A percentile compares a stretch with the other conserved stretches of the same genome.
phyloP scores from a whole-genome alignment of 1,140 invertebrate species.

The Trypoxylus dichotomus region DNA sequence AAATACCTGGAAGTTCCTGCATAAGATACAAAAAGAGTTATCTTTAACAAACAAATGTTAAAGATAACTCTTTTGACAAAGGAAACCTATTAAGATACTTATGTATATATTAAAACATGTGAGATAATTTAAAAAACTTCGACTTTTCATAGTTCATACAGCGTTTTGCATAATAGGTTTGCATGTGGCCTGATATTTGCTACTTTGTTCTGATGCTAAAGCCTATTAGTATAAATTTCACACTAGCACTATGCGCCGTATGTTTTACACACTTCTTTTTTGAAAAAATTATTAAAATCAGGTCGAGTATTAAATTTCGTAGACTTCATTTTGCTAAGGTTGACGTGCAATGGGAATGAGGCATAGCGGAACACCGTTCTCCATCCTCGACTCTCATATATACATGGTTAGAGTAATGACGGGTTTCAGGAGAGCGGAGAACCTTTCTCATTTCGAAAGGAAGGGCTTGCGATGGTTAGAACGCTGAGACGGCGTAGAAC shows the following conservation, averaged over 20 bases:
- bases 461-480: not conserved
- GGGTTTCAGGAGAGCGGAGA: not conserved
- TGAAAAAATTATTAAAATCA: slow-evolving; percentile 19
- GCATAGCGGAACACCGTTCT: not conserved
- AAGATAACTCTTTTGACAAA: too few species aligned
- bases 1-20: too few species aligned
- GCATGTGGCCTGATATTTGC: not conserved
- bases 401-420: not conserved
- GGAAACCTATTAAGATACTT: too few species aligned
- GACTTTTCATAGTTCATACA: too few species aligned
- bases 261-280: not conserved
- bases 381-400: not conserved
- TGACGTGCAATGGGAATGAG: not conserved
- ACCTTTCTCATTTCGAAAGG: not conserved
- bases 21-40: too few species aligned
- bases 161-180: too few species aligned
- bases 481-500: not conserved
- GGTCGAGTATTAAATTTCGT: slow-evolving; percentile 2
- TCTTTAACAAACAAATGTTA: too few species aligned
- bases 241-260: not conserved
- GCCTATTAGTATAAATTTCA: not conserved
- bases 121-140: too few species aligned
- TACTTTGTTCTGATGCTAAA: not conserved
- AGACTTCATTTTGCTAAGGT: not conserved
- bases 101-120: too few species aligned